These are phyloP conservation scores for Pangasius sanitwongsei DNA, from an alignment of 2,797 vertebrate species.

Conservation along the genomic window DNA sequence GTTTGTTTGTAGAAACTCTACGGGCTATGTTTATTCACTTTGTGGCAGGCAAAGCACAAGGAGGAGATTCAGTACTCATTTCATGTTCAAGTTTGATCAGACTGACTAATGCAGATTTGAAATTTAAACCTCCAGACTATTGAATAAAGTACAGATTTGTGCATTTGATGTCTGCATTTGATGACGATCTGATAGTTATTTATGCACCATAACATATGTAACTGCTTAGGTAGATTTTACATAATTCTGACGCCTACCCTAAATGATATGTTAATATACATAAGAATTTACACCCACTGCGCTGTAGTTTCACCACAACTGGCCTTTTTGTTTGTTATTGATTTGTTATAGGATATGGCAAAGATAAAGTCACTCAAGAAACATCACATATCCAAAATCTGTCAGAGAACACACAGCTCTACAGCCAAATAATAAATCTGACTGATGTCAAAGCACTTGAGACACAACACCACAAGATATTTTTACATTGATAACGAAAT, in stretches of 20 bases:
- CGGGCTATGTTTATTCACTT: constrained; percentile 1
- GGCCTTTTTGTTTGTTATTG: neutral
- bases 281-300: neutral
- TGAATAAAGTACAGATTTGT: neutral
- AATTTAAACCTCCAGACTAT: neutral
- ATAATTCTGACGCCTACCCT: neutral
- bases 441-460: neutral
- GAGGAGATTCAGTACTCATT: neutral
- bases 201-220: neutral
- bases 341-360: neutral
- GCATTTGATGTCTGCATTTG: neutral
- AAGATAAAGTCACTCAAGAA: neutral
- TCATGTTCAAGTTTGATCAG: neutral
- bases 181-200: neutral
- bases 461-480: neutral
- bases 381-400: neutral
- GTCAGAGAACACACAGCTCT: neutral
- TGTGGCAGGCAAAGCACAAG: constrained; percentile 10
- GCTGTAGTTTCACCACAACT: neutral
- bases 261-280: neutral
- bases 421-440: neutral
- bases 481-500: neutral
- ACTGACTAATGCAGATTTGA: neutral
- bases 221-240: neutral
- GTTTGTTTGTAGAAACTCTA: neutral